phyloP scores from a whole-genome alignment of 2,797 vertebrate species.

The Silurus lanzhouensis region DNA sequence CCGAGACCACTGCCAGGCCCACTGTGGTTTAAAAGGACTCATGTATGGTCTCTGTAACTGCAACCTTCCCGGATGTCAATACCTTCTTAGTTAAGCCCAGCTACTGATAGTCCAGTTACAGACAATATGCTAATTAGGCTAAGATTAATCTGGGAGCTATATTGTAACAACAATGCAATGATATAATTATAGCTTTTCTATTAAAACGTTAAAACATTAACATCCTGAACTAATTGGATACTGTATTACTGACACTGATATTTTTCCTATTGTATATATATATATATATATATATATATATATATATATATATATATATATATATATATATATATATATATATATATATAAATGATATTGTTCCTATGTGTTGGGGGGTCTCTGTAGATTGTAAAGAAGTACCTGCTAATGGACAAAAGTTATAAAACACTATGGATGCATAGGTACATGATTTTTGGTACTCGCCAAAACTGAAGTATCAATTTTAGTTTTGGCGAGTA shows the following conservation, averaged over 20 bases:
- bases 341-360: too few species aligned
- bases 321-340: too few species aligned
- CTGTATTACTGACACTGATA: neutral
- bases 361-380: neutral
- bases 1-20: constrained; percentile 42
- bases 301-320: too few species aligned
- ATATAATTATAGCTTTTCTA: neutral
- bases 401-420: neutral
- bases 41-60: constrained; percentile 58
- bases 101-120: constrained; percentile 72
- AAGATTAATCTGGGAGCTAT: constrained; percentile 70
- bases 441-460: neutral
- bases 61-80: constrained; percentile 36
- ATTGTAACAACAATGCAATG: constrained; percentile 68
- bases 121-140: constrained; percentile 75
- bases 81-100: constrained; percentile 71
- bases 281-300: too few species aligned
- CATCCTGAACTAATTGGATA: neutral
- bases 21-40: constrained; percentile 49
- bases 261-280: neutral
- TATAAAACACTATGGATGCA: neutral
- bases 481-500: too few species aligned
- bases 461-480: too few species aligned
- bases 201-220: neutral
- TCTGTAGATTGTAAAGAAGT: neutral